phyloP scores from a whole-genome alignment of 2,113 vertebrate genomes.

The Xiphophorus hellerii region DNA sequence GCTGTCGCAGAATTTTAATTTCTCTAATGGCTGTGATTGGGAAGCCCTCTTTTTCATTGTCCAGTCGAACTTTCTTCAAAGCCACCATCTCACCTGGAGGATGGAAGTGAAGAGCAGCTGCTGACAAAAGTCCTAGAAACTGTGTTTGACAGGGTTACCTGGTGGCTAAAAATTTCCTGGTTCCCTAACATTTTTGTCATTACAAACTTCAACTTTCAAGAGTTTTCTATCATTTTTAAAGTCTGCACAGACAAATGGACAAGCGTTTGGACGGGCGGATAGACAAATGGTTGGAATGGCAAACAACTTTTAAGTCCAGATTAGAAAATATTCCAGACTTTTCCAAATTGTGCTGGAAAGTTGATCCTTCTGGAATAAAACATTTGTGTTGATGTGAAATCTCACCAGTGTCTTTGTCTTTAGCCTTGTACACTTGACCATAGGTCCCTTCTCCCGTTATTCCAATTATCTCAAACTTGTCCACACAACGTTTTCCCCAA shows the following conservation, averaged over 20 bases:
- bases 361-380: neutral
- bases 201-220: no score
- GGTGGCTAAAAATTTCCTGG: no score
- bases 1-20: slow-evolving; percentile 96
- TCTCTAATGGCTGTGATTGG: slow-evolving; percentile 98
- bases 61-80: slow-evolving; percentile 95
- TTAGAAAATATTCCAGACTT: neutral
- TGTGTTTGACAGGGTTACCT: no score
- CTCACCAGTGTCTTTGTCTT: slow-evolving; percentile 97
- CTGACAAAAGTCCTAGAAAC: no score
- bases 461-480: slow-evolving; percentile 98
- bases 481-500: slow-evolving; percentile 99
- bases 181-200: no score
- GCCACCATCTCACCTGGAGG: slow-evolving; percentile 92
- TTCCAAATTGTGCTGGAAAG: neutral
- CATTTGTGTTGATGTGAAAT: neutral
- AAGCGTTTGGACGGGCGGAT: neutral
- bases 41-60: slow-evolving; percentile 98
- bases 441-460: slow-evolving; percentile 98
- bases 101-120: neutral
- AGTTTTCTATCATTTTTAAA: neutral
- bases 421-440: slow-evolving; percentile 98
- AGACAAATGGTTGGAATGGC: neutral
- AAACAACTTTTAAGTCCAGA: neutral
- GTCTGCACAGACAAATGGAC: neutral